Evolutionary conservation across 1,140 invertebrate species (phyloP), one percentile per base, ranked within the genome.

Genomic region (Anadara kagoshimensis): DNA sequence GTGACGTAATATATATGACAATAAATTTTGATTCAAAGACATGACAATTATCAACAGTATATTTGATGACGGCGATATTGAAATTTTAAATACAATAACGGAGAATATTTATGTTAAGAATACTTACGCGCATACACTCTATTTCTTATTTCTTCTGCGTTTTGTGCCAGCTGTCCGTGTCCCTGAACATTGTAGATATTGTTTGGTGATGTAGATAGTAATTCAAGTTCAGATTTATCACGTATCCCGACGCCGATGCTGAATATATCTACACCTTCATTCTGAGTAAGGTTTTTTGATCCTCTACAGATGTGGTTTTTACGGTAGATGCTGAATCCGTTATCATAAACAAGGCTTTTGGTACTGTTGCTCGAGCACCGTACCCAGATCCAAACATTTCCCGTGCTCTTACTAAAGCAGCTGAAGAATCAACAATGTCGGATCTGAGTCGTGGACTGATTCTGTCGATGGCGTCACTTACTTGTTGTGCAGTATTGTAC

Each of bases 321-420:
- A 74, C 63, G 64, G 68, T 83, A 8, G 73, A 78, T 24, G 72
- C 71, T 5, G 77, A 72, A 63, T 86, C 85, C 0, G 85, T 86
- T 36, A 86, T 65, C 1, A 86, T 68, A 54, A 86, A 63, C 12
- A 80, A 72, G 4, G 76, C 77, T 51, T 86, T 84, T 18, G 83
- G 78, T 1, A 79, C 85, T 18, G 54, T 54, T 29, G 56, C 56
- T 49, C 85, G 54, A 56, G 80, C 78, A 5, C 82, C 82, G 45
- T 69, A 63, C n/a, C n/a, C n/a, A n/a, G n/a, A n/a, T 12, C 68
- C 78, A 53, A 83, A 78, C 69, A 82, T 80, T 12, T 69, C 44
- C 0, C 70, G 22, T n/a, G 78, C 73, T n/a, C 61, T 47, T 14
- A 67, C 54, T n/a, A 82, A 43, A 22, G 73, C 80, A 5, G 72